These are phyloP conservation scores for Rhinoderma darwinii DNA, from an alignment of 2,113 vertebrate species.

Conservation along the genomic window DNA sequence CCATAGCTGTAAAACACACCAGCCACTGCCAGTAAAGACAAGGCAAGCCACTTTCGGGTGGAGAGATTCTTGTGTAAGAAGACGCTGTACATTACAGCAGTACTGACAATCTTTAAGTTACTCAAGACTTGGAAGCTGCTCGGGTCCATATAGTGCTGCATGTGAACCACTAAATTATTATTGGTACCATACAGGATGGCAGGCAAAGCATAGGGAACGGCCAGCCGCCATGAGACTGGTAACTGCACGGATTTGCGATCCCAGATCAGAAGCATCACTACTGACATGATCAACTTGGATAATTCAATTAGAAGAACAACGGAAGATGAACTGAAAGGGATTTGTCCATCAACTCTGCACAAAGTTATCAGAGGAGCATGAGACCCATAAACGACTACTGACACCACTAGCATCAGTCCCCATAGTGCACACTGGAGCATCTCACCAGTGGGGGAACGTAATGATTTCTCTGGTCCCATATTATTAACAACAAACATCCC, in stretches of 20 bases:
- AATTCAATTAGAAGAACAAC: constrained; percentile 88
- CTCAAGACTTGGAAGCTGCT: constrained; percentile 92
- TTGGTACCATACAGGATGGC: constrained; percentile 89
- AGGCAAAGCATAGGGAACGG: constrained; percentile 82
- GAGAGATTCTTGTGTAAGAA: constrained; percentile 79
- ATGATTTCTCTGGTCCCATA: constrained; percentile 59
- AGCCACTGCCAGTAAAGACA: constrained; percentile 81
- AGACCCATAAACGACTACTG: constrained; percentile 86
- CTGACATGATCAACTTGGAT: constrained; percentile 79
- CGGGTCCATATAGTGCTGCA: constrained; percentile 95
- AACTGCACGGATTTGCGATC: constrained; percentile 27
- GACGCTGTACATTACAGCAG: constrained; percentile 84
- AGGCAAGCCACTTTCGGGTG: constrained; percentile 75
- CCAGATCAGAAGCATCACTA: constrained; percentile 69
- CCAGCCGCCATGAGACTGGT: constrained; percentile 61
- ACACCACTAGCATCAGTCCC: constrained; percentile 79
- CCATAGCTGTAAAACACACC: constrained; percentile 83
- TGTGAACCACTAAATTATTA: constrained; percentile 93
- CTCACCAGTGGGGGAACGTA: not conserved
- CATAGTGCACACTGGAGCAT: constrained; percentile 70
- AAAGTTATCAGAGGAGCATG: constrained; percentile 87
- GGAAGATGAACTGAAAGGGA: constrained; percentile 85
- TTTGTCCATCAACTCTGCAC: constrained; percentile 79
- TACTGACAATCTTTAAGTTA: constrained; percentile 91
- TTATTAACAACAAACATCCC: constrained; percentile 73